Base-by-base conservation (phyloP, 2,888 invertebrate species). In the Urechis unicinctus region DNA sequence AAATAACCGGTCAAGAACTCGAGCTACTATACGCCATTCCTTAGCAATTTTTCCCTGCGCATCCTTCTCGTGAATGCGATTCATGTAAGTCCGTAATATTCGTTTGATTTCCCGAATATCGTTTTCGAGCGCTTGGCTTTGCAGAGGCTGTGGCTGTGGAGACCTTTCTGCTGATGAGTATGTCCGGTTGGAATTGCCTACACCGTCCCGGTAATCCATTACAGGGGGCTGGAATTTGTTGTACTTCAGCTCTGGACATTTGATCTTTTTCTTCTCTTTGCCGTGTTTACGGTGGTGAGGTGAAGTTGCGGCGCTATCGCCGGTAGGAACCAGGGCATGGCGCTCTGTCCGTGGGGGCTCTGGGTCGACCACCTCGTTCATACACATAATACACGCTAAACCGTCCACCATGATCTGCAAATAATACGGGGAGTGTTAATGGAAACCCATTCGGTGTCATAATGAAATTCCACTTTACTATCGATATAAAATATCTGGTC, bases 41-140 rank as follows among this genome's bases (percentile, higher is more conserved):
- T 53, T 59, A 4, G 61, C 58, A 3, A 63, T 52, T 28, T 56
- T 61, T 24, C 57, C 58, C 36, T 60, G 61, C n/a, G 52, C 57
- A 42, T 63, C 64, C 46, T 64, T 63, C 4, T 59, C 59, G 26
- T 60, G 45, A 17, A 67, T 58, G 36, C 71, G 68, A 30, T 68
- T 67, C 29, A 67, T 65, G 62, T 74, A 67, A 17, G 57, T 58
- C 43, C 66, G 64, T 45, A 75, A 55, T 26, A 66, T 66, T 29
- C 63, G 52, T 50, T 67, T 65, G 42, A 76, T 75, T 49, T 75
- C 75, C 48, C 64, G 66, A 17, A 76, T 69, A 54, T 76, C 75
- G 50, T 58, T 63, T 58, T 74, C 73, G 24, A 75, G 59, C 42
- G 56, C 60, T 44, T 62, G 61, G 30, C 46, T 60, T 42, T 63